Conservation (phyloP, 2,797 vertebrate genomes). For the Darevskia mixta region DNA sequence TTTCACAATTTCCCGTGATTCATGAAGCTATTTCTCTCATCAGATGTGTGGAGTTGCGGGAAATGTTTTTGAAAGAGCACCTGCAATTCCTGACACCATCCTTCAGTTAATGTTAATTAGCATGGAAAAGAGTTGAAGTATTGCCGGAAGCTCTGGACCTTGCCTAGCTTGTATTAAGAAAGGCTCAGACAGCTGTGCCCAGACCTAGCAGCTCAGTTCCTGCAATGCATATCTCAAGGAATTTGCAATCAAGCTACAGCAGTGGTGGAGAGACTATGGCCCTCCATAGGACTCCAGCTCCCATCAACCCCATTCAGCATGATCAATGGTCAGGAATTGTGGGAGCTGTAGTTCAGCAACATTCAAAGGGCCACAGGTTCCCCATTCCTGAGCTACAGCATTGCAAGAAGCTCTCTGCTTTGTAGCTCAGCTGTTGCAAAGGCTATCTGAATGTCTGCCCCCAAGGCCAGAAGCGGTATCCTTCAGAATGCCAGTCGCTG, state of each 20-base stretch:
- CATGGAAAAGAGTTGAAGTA: background rate
- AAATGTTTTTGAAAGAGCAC: background rate
- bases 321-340: no score
- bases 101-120: constrained; percentile 10
- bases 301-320: no score
- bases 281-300: no score
- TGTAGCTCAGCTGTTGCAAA: background rate
- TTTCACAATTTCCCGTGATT: background rate
- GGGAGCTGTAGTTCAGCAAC: no score
- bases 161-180: background rate
- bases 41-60: background rate
- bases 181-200: background rate
- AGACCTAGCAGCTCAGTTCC: background rate
- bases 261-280: no score
- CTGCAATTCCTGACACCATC: background rate
- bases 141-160: background rate
- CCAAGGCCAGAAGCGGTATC: no score
- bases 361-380: no score
- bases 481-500: no score
- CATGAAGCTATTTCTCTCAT: background rate
- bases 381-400: no score
- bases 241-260: background rate
- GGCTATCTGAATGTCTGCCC: background rate
- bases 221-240: background rate
- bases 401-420: background rate